Evolutionary conservation across 2,797 vertebrate species (phyloP).

Genomic region (Acipenser transmontanus): DNA sequence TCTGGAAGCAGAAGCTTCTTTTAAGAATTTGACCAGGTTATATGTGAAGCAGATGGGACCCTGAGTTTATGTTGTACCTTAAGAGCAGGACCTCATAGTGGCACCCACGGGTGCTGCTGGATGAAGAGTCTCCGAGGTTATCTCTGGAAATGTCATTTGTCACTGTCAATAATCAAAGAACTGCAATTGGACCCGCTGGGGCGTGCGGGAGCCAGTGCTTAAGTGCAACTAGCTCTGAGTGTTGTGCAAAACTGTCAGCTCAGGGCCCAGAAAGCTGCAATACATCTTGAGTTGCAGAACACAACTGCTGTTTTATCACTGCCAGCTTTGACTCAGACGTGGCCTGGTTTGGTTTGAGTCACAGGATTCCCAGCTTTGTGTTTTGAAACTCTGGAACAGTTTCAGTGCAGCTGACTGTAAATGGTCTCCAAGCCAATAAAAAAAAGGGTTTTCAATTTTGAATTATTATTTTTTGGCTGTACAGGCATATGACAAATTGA

Average conservation of each 20-base stretch:
- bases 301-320: not conserved
- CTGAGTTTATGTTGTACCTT: no score
- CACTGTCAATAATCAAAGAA: not conserved
- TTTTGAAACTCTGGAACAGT: constrained; percentile 14
- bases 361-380: constrained; percentile 22
- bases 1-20: no score
- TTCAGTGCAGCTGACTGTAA: constrained; percentile 18
- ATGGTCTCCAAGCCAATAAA: constrained; percentile 24
- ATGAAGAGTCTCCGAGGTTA: not conserved
- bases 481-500: constrained; percentile 27
- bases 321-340: constrained; percentile 3
- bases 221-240: constrained; percentile 26
- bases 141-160: not conserved
- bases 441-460: constrained; percentile 30
- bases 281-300: constrained; percentile 22
- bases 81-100: no score
- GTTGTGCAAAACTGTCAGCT: constrained; percentile 30
- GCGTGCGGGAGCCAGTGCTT: not conserved
- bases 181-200: not conserved
- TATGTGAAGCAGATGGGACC: no score
- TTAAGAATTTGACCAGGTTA: no score
- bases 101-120: not conserved
- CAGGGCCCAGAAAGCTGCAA: constrained; percentile 36
- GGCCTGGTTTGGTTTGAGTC: constrained; percentile 1
- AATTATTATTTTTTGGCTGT: constrained; percentile 28